phyloP scores from a whole-genome alignment of 2,888 invertebrate genomes.

The Drosophila antonietae region DNA sequence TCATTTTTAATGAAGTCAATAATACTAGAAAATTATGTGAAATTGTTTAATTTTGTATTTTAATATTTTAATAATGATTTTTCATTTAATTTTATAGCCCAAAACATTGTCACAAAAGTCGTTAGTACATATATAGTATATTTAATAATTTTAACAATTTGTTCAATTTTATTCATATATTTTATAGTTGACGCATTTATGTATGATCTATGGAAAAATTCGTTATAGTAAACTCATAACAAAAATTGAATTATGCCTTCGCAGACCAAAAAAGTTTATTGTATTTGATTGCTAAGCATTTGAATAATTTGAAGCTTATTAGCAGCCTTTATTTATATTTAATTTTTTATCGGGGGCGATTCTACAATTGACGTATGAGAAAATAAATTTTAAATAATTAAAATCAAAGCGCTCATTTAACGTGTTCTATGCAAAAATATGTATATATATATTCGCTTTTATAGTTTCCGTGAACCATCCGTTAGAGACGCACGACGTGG shows the following conservation, averaged over 20 bases:
- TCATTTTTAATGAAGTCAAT: conserved; percentile 63
- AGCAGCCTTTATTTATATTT: too few relatives aligned
- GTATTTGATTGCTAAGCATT: too few relatives aligned
- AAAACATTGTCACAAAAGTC: too few relatives aligned
- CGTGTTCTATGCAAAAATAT: background rate
- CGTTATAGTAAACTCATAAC: background rate
- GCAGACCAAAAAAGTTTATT: background rate
- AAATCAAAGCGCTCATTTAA: background rate
- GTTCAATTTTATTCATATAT: too few relatives aligned
- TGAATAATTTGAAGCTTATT: too few relatives aligned
- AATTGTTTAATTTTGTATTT: background rate
- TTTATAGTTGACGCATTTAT: background rate
- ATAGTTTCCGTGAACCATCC: background rate
- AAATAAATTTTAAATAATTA: background rate
- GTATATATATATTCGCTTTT: background rate
- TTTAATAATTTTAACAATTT: too few relatives aligned
- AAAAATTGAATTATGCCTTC: background rate
- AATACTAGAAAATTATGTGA: background rate
- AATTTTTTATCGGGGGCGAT: background rate
- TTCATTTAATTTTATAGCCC: background rate
- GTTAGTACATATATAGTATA: too few relatives aligned
- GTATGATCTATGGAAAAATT: background rate
- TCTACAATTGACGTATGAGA: background rate
- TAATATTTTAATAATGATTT: too few relatives aligned
- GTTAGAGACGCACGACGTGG: too few relatives aligned